Evolutionary conservation across 2,888 invertebrate species (phyloP).

Genomic region (Drosophila melanosoma): DNA sequence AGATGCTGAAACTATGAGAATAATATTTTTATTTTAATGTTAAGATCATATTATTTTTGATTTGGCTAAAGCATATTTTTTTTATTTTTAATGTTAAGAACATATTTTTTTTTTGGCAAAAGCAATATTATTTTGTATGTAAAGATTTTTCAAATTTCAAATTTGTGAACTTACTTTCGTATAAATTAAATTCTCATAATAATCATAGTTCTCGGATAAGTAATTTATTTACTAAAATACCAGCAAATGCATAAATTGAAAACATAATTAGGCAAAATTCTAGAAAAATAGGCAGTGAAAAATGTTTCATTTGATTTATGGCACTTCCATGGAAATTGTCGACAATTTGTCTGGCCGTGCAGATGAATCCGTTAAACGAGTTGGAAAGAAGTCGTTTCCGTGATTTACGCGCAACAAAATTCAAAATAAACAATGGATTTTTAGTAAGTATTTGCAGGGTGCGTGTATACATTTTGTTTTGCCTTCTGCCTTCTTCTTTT

Average conservation of each 20-base stretch:
- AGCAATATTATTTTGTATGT: neutral
- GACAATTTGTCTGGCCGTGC: conserved; percentile 74
- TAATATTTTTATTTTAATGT: neutral
- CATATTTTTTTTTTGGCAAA: neutral
- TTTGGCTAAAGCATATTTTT: neutral
- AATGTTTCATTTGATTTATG: conserved; percentile 71
- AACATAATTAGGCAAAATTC: conserved; percentile 66
- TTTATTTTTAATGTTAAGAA: neutral
- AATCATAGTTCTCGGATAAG: conserved; percentile 11
- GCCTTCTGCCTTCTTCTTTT: neutral
- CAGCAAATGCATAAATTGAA: conserved; percentile 29
- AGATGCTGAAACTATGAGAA: neutral
- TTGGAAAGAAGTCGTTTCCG: conserved; percentile 71
- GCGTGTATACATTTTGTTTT: conserved; percentile 13
- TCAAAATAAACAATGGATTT: conserved; percentile 74
- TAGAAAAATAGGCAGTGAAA: conserved; percentile 44
- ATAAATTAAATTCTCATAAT: conserved; percentile 1
- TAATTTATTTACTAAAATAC: conserved; percentile 31
- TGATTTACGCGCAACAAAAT: conserved; percentile 76
- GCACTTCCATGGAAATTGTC: conserved; percentile 78
- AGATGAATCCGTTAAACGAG: conserved; percentile 39
- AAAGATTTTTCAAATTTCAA: neutral
- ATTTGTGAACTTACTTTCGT: neutral
- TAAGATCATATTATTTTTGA: neutral
- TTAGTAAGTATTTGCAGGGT: conserved; percentile 60